Evolutionary conservation across 2,888 invertebrate species (phyloP), one percentile per base, ranked within the genome.

Genomic region (Pammene fasciana): DNA sequence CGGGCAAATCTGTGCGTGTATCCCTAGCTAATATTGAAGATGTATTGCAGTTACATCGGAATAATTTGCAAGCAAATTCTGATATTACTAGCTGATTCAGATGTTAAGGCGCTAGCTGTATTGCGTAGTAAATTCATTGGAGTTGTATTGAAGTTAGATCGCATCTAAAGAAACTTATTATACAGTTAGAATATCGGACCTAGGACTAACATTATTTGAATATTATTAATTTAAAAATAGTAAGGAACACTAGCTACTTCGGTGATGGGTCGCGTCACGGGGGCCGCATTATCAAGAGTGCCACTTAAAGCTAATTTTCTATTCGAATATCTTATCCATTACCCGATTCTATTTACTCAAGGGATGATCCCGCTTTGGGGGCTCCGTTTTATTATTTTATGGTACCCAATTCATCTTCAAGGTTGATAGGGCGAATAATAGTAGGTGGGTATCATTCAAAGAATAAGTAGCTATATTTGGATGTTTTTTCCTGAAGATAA

Each of bases 251-350:
- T 52, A 26, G 13, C 0, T 26, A 26, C 16, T 41, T 18, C 52
- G n/a, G 1, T 38, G 36, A n/a, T 4, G 38, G 8, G 4, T 18
- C 9, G 14, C 48, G 18, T 26, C 48, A 50, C 46, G 57, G 18
- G 52, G 18, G 61, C 38, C 54, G 36, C 52, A 67, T 59, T 52
- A 52, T 34, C 48, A 48, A 14, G 13, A 62, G 55, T 50, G 56
- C 70, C 75, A 76, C 78, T 81, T 76, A 76, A 78, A 78, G 77
- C 76, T 75, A 78, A 81, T 82, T 82, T 79, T 76, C 74, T 72
- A 75, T 78, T 75, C 77, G 57, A 65, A 71, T 71, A 71, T 71
- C 78, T 75, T 79, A 79, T 80, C 80, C 78, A 80, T 82, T 81
- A 79, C 75, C 62, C 70, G 73, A 74, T 78, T 79, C 75, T 80